Evolutionary conservation across 92 coral and sea anemone genomes (phyloP).

Genomic region (Desmophyllum pertusum): DNA sequence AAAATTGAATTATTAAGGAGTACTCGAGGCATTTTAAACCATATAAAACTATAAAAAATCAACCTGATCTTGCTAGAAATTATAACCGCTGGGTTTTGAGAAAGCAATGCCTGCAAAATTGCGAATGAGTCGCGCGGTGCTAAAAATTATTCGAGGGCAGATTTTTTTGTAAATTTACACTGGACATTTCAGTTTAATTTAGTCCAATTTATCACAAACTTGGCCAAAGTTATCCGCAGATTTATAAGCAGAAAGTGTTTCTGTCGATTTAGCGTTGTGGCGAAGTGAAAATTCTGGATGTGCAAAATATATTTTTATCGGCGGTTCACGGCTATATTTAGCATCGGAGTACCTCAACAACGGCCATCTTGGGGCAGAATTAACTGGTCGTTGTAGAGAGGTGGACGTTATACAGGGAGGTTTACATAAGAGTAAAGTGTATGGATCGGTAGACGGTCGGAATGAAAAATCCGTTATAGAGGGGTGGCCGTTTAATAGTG

Average conservation of each 20-base stretch:
- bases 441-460: no score
- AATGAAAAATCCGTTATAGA: no score
- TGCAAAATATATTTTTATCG: not conserved
- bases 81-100: not conserved
- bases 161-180: not conserved
- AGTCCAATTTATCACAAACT: not conserved
- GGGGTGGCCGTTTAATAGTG: no score
- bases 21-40: conserved; percentile 17
- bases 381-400: no score
- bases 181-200: not conserved
- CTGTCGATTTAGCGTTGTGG: not conserved
- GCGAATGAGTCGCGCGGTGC: not conserved
- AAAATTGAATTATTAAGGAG: no score
- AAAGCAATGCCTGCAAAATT: not conserved
- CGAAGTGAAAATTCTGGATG: not conserved
- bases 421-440: no score
- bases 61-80: not conserved
- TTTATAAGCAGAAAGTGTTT: not conserved
- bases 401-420: no score
- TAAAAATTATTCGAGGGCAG: not conserved
- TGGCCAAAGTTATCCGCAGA: no score
- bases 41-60: not conserved
- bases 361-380: no score
- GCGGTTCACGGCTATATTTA: no score
- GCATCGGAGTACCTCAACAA: no score